A percentile compares a stretch with the other conserved stretches of the same genome.
These are phyloP conservation scores for Lithobates pipiens DNA, from an alignment of 2,797 vertebrate species.

Conservation along the genomic window DNA sequence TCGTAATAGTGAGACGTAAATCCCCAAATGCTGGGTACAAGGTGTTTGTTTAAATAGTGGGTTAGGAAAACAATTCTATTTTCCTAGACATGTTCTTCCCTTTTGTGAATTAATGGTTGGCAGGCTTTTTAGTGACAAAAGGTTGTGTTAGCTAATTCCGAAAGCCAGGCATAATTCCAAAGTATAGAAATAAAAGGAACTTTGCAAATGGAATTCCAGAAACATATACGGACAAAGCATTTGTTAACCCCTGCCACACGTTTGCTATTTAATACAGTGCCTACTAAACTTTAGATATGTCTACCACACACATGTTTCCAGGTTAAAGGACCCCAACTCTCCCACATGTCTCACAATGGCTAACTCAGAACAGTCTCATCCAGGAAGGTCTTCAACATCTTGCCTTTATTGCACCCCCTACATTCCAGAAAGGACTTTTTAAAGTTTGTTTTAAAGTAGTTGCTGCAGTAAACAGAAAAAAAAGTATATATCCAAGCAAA, in stretches of 20 bases:
- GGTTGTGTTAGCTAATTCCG: constrained; percentile 44
- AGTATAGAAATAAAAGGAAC: constrained; percentile 34
- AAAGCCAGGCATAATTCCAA: constrained; percentile 39
- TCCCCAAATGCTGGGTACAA: constrained; percentile 29
- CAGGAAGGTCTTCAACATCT: too few relatives aligned
- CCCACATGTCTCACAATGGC: too few relatives aligned
- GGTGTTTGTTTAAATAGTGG: constrained; percentile 43
- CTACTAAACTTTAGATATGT: neutral
- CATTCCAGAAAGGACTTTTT: too few relatives aligned
- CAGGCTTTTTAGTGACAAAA: constrained; percentile 44
- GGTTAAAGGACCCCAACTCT: too few relatives aligned
- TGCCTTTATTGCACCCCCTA: too few relatives aligned
- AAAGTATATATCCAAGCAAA: too few relatives aligned
- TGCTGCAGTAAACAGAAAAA: too few relatives aligned
- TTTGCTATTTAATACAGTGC: neutral
- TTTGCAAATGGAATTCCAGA: constrained; percentile 23
- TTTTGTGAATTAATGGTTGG: constrained; percentile 46
- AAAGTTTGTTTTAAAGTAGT: too few relatives aligned
- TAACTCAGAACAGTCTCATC: too few relatives aligned
- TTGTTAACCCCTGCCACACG: constrained; percentile 20
- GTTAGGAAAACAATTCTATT: constrained; percentile 47
- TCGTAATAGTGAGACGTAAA: neutral
- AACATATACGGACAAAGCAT: constrained; percentile 6
- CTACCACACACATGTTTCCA: neutral
- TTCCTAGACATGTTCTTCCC: constrained; percentile 44